These are phyloP conservation scores for Xiphorhynchus elegans DNA, from an alignment of 2,113 vertebrate genomes.

Conservation along the genomic window DNA sequence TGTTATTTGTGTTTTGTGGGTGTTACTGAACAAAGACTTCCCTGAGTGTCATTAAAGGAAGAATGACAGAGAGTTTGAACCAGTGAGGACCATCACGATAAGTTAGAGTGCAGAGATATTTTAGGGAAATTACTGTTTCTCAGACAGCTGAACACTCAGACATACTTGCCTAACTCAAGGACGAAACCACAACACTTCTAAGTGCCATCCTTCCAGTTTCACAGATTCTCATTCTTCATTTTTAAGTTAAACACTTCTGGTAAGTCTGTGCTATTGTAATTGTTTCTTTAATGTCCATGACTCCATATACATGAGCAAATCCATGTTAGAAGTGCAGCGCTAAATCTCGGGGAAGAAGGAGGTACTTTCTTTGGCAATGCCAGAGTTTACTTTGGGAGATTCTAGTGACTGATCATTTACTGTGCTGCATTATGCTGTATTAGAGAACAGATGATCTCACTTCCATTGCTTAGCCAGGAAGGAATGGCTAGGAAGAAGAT, in stretches of 20 bases:
- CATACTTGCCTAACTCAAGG: not conserved
- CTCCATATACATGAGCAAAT: not conserved
- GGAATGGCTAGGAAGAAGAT: not conserved
- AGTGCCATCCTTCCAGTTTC: not conserved
- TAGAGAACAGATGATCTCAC: not conserved
- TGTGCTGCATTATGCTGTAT: not conserved
- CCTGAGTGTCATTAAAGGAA: not conserved
- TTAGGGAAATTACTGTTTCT: not conserved
- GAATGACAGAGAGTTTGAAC: not conserved
- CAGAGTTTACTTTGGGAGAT: not conserved
- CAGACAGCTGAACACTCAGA: not conserved
- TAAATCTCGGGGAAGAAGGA: not conserved
- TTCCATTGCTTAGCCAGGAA: not conserved
- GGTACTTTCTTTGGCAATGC: not conserved
- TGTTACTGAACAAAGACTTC: constrained; percentile 44
- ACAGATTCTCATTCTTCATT: not conserved
- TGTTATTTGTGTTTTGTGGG: constrained; percentile 44
- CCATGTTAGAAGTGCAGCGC: not conserved
- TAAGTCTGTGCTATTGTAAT: not conserved
- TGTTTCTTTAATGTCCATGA: not conserved
- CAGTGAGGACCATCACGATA: not conserved
- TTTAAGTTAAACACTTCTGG: not conserved
- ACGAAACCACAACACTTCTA: not conserved
- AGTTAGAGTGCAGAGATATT: not conserved
- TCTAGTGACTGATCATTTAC: not conserved